Evolutionary conservation across 2,888 invertebrate genomes (phyloP), one percentile per base, ranked within the genome.

Genomic region (Agrilus cyanescens): DNA sequence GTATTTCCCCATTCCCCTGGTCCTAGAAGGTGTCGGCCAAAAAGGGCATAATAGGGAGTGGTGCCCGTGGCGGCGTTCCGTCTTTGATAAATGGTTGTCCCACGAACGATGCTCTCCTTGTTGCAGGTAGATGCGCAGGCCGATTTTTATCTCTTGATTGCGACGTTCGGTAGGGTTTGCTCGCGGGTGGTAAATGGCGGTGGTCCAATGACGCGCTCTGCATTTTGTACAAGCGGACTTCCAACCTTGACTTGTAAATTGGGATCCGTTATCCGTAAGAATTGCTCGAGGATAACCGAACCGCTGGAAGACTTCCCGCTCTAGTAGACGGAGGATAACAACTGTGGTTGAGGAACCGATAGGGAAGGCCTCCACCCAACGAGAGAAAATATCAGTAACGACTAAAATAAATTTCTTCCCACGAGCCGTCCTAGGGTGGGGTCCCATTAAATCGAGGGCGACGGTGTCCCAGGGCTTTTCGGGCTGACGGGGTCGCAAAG

Each of bases 341-440:
- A 10, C 14, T 2, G 48, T 33, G 1, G 41, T 38, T 7, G 48
- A 31, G 5, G 25, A 14, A 7, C 38, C 25, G 12, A 49, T 34
- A 1, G 53, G 44, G 38, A 48, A 52, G 0, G 52, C 54, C 32
- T 55, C 54, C 0, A 46, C 44, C 53, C 56, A 57, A 12, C 47
- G 41, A 8, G 48, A 50, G 31, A 49, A 55, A 1, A 53, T 7
- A 20, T 55, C 52, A 0, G 51, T 53, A 0, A 51, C 37, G 1
- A 55, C 54, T 8, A 54, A 37, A 7, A 54, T 34, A 35, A 35
- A 47, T 6, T 36, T 32, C 32, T 48, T 47, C 4, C 48, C 47
- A 8, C 8, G 14, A 2, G 30, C 12, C 2, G 48, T 38, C 5
- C 20, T 29, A 5, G 38, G 25, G 42, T 48, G 45, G 0, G 48